Base-by-base conservation (phyloP, 2,888 invertebrate species). In the Chaetoderma sp. region DNA sequence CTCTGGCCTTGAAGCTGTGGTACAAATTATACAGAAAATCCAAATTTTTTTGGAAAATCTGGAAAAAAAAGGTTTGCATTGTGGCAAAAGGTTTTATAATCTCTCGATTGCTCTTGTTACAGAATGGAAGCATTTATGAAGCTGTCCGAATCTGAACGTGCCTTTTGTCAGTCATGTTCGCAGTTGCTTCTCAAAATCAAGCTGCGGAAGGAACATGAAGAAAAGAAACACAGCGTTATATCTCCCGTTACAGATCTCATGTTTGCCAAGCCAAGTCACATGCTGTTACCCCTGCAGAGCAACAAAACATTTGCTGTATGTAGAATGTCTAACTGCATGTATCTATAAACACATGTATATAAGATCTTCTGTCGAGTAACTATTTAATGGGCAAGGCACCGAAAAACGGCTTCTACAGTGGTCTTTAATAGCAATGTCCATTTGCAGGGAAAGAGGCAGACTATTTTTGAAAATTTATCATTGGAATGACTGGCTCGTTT, bases 261-360 rank as follows among this genome's bases (percentile, higher is more conserved):
- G 25, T 67, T 86, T 27, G 57, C 42, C 27, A 64, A 71, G 30
- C 87, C 87, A 13, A 78, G 82, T 16, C 52, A 67, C n/a, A 67
- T 94, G 79, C 84, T 96, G 10, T 89, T 89, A 30, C 91, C 94
- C 0, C 80, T 93, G 16, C 90, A 91, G 50, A 90, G 93, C 86
- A 90, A 93, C 56, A 92, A 93, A 73, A 91, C 91, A 27, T 94
- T 95, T 86, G 96, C 96, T 0, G 85, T 85, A 69, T 76, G 81
- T 72, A 45, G 23, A 55, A n/a, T 13, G 18, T 27, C n/a, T 0
- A 5, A 4, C 10, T 23, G 4, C 23, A 57, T n/a, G n/a, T n/a
- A n/a, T n/a, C n/a, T n/a, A n/a, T n/a, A n/a, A n/a, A n/a, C n/a
- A n/a, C n/a, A n/a, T n/a, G n/a, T n/a, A n/a, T n/a, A n/a, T n/a